A percentile compares a stretch with the other conserved stretches of the same genome.
Conservation (phyloP, 2,113 vertebrate genomes). For the Sorex araneus region DNA sequence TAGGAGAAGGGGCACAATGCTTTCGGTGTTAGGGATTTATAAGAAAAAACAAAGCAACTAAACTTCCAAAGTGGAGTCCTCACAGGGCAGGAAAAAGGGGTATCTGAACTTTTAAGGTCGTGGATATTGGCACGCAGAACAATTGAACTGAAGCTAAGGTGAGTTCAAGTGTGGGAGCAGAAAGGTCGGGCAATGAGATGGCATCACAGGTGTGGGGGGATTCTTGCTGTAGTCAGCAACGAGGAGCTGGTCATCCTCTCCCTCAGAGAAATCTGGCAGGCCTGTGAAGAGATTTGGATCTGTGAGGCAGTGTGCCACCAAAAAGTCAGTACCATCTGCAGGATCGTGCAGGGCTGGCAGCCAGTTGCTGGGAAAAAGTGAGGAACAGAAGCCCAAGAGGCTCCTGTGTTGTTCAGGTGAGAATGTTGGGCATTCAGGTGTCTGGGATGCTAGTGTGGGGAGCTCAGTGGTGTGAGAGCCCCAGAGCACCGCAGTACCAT, state of each 20-base stretch:
- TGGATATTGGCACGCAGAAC: neutral
- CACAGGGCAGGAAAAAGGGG: neutral
- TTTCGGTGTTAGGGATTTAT: neutral
- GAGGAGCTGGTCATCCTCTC: neutral
- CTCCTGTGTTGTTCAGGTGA: neutral
- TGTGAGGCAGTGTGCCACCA: neutral
- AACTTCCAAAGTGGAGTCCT: neutral
- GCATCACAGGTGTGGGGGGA: neutral
- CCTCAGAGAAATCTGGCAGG: neutral
- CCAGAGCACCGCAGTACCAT: neutral
- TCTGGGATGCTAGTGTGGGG: neutral
- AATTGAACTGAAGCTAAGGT: neutral
- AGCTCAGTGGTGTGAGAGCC: neutral
- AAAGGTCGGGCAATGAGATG: neutral
- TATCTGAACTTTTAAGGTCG: neutral
- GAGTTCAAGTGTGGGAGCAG: rapidly evolving
- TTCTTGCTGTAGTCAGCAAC: neutral
- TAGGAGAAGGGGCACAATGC: neutral
- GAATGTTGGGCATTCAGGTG: neutral
- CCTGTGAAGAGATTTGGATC: neutral
- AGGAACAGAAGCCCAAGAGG: neutral
- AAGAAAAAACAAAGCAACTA: neutral
- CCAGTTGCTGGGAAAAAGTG: neutral
- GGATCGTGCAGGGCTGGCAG: neutral
- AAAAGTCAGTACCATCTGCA: neutral